These are phyloP conservation scores for Nematostella vectensis DNA, from an alignment of 92 coral and sea anemone species.

Conservation along the genomic window DNA sequence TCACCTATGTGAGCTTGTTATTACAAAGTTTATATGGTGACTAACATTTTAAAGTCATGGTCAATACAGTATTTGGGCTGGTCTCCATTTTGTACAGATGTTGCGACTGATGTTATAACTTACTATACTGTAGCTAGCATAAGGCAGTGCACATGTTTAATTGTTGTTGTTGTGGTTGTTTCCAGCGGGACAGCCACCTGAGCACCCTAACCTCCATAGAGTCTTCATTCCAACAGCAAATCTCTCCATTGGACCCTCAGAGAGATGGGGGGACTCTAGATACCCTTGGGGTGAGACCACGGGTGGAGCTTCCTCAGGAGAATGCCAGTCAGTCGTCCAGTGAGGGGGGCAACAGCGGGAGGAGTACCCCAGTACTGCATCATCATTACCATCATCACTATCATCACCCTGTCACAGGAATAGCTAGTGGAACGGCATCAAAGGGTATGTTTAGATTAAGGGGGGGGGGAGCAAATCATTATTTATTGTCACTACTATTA, in stretches of 20 bases:
- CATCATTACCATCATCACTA: slow-evolving; percentile 98
- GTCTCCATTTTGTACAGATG: no score
- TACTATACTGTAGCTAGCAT: no score
- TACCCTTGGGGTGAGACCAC: slow-evolving; percentile 72
- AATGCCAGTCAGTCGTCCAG: slow-evolving; percentile 8
- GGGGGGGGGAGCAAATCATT: not conserved
- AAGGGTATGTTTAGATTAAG: slow-evolving; percentile 12
- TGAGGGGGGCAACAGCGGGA: slow-evolving; percentile 53
- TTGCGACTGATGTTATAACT: no score
- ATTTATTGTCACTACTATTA: no score
- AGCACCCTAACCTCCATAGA: slow-evolving; percentile 41
- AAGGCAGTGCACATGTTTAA: no score
- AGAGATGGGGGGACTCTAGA: slow-evolving; percentile 49
- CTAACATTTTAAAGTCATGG: no score
- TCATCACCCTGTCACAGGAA: slow-evolving; percentile 49
- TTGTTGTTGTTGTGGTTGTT: no score
- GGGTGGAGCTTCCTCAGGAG: slow-evolving; percentile 10
- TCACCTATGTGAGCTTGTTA: no score
- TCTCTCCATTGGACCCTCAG: slow-evolving; percentile 78
- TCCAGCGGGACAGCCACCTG: no score
- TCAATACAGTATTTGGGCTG: no score
- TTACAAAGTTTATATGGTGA: no score
- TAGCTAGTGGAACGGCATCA: not conserved
- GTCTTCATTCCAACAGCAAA: slow-evolving; percentile 82
- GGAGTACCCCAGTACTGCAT: slow-evolving; percentile 69